Percentiles rank a stretch among this genome's conserved stretches.
Evolutionary conservation across 2,888 invertebrate species (phyloP).

Genomic region (Physocephala rufipes): DNA sequence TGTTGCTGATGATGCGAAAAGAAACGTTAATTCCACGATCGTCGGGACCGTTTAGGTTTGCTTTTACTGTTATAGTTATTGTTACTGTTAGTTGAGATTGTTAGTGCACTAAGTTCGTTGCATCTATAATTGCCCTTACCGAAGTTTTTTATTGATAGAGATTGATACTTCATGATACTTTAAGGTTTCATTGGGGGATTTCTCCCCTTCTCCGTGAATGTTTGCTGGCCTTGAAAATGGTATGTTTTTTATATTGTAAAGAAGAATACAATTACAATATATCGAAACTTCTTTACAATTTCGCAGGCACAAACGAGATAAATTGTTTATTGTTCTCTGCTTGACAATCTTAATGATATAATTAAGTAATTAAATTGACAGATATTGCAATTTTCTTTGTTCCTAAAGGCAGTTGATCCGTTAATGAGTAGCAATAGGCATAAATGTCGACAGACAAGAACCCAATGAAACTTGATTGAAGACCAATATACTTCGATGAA

Average conservation of each 20-base stretch:
- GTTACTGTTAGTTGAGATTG: constrained; percentile 44
- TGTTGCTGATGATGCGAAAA: neutral
- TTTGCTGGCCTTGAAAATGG: neutral
- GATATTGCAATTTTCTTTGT: constrained; percentile 5
- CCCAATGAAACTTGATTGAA: neutral
- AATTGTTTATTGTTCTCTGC: constrained; percentile 8
- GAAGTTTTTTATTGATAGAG: constrained; percentile 26
- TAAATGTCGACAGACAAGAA: neutral
- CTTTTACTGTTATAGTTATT: constrained; percentile 13
- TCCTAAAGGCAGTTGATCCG: neutral
- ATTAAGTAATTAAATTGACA: constrained; percentile 57
- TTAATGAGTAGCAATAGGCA: constrained; percentile 5
- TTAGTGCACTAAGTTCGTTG: constrained; percentile 37
- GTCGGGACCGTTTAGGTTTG: neutral
- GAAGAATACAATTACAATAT: no score
- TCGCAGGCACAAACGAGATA: neutral
- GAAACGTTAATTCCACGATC: neutral
- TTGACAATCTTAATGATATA: constrained; percentile 46
- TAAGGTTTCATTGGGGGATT: neutral
- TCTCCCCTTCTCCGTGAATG: neutral
- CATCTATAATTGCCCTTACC: constrained; percentile 18
- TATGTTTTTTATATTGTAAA: constrained; percentile 25
- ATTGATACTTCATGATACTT: neutral
- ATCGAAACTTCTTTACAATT: neutral
- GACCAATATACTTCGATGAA: neutral